Evolutionary conservation across 2,113 vertebrate genomes (phyloP).

Genomic region (Procavia capensis): DNA sequence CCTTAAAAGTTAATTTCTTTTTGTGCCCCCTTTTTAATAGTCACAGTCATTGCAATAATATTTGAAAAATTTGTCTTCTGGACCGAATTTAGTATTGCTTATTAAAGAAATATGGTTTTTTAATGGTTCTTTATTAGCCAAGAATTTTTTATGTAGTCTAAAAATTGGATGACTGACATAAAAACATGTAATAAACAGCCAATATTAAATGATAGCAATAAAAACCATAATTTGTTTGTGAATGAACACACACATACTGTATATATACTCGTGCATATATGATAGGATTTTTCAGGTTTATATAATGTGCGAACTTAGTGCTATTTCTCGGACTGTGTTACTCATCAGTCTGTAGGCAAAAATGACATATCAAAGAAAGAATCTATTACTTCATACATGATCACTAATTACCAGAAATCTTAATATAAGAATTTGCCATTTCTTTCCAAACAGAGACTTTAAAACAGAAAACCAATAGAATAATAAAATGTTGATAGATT

Average conservation of each 20-base stretch:
- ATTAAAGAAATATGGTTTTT: conserved; percentile 20
- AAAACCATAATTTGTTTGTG: conserved; percentile 48
- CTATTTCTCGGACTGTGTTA: background rate
- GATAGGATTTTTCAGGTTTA: background rate
- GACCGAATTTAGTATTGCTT: conserved; percentile 37
- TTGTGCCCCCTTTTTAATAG: background rate
- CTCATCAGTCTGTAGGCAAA: conserved; percentile 44
- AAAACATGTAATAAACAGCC: conserved; percentile 22
- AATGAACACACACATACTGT: background rate
- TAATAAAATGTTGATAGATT: background rate
- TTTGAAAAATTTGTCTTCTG: conserved; percentile 54
- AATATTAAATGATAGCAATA: background rate
- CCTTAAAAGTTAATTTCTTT: conserved; percentile 55
- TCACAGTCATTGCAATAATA: background rate
- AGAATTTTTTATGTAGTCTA: conserved; percentile 28
- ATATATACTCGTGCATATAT: background rate
- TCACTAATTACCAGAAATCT: background rate
- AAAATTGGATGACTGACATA: conserved; percentile 50
- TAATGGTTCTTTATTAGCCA: conserved; percentile 28
- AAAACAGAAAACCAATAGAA: background rate
- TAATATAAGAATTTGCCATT: conserved; percentile 8
- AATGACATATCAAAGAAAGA: conserved; percentile 36
- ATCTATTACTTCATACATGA: background rate
- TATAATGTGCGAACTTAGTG: conserved; percentile 30
- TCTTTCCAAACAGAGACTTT: conserved; percentile 26